A percentile compares a stretch with the other conserved stretches of the same genome.
These are phyloP conservation scores for Loxodonta africana DNA, from an alignment of 2,113 vertebrate genomes.

Conservation along the genomic window DNA sequence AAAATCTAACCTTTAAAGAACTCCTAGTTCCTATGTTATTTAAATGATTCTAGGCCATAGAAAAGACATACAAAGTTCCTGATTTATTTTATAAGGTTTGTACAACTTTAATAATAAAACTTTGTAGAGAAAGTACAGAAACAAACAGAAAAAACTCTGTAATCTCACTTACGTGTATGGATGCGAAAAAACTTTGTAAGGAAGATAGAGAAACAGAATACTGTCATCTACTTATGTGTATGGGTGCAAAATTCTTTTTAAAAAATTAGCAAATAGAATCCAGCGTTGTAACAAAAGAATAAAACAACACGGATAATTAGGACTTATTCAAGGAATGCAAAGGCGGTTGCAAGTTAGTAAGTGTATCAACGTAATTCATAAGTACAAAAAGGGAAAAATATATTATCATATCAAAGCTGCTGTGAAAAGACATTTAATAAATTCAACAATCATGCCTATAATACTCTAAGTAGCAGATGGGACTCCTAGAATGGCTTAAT, in stretches of 20 bases:
- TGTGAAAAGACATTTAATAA: neutral
- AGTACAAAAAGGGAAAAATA: neutral
- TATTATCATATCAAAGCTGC: neutral
- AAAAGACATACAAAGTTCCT: neutral
- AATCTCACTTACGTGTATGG: neutral
- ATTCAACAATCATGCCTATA: neutral
- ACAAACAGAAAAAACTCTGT: neutral
- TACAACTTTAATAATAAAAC: neutral
- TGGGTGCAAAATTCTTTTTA: neutral
- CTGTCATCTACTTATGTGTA: neutral
- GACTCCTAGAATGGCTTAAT: neutral
- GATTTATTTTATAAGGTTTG: neutral
- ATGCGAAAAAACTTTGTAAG: neutral
- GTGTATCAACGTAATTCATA: neutral
- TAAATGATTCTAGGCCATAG: neutral
- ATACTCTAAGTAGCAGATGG: neutral
- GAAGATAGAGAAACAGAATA: neutral
- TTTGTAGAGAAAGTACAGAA: too few relatives aligned
- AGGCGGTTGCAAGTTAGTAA: neutral
- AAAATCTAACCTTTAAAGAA: constrained; percentile 50
- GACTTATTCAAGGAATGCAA: neutral
- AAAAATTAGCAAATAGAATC: constrained; percentile 5
- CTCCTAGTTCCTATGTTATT: neutral
- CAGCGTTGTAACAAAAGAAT: neutral
- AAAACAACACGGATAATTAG: neutral